Conservation (phyloP, 2,888 invertebrate genomes). For the Piscicola geometra region DNA sequence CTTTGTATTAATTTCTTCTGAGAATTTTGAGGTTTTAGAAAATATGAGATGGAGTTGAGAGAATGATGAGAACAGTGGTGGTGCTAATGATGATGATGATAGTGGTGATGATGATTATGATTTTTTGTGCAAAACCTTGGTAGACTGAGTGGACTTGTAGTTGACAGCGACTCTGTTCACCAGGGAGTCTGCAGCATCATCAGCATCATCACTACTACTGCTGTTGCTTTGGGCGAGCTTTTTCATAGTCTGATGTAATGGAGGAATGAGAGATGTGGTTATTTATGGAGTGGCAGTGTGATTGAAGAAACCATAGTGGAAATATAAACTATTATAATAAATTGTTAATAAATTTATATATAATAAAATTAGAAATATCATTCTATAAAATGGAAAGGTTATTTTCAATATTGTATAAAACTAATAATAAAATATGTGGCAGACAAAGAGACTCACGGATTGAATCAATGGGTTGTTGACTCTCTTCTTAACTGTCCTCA, state of each 20-base stretch:
- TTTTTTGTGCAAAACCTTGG: neutral
- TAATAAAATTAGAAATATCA: too few species aligned
- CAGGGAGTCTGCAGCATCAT: neutral
- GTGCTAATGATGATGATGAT: too few species aligned
- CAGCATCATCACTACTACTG: neutral
- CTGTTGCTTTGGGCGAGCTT: neutral
- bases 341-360: too few species aligned
- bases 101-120: too few species aligned
- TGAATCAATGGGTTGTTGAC: neutral
- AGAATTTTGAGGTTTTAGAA: neutral
- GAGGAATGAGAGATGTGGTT: too few species aligned
- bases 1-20: conserved; percentile 10
- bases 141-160: neutral
- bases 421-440: too few species aligned
- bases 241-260: neutral
- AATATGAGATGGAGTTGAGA: neutral
- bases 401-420: too few species aligned
- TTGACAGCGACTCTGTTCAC: neutral
- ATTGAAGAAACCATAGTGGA: too few species aligned
- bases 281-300: too few species aligned
- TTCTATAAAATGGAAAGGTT: too few species aligned
- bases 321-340: too few species aligned
- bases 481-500: neutral
- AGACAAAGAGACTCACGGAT: neutral
- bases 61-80: too few species aligned